Conservation (phyloP, 2,113 vertebrate species). For the Rynchops niger region DNA sequence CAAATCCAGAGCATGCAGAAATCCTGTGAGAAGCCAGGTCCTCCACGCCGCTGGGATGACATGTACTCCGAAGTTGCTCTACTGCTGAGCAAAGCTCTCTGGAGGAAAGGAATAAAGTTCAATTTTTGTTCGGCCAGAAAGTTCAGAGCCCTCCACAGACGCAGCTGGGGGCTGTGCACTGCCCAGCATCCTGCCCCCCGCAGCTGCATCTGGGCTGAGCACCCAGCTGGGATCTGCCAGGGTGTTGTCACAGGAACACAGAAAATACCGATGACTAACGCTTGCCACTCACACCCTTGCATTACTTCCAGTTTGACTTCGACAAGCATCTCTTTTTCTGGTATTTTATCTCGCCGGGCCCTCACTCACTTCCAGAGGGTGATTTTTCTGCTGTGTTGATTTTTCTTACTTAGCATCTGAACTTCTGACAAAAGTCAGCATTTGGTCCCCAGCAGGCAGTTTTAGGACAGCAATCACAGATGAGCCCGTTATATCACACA, state of each 20-base stretch:
- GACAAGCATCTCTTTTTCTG: neutral
- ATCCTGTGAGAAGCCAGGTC: neutral
- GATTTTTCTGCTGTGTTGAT: neutral
- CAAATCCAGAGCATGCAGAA: neutral
- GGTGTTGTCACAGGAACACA: neutral
- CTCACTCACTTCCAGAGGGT: neutral
- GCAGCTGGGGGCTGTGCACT: neutral
- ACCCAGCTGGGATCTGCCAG: neutral
- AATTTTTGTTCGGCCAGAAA: neutral
- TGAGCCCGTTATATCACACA: slow-evolving; percentile 1
- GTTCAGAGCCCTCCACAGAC: neutral
- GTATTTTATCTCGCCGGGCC: neutral
- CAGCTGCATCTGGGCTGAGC: neutral
- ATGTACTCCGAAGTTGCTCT: neutral
- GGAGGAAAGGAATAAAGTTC: neutral
- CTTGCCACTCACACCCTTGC: neutral
- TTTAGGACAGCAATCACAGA: neutral
- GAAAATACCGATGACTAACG: neutral
- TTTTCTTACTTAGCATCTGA: neutral
- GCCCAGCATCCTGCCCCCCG: neutral
- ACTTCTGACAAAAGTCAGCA: neutral
- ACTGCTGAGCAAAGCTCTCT: neutral
- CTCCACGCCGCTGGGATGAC: rapidly evolving
- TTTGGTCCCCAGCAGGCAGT: neutral
- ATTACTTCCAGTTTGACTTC: neutral